Conservation (phyloP, 2,888 invertebrate species). For the Nowickia ferox region DNA sequence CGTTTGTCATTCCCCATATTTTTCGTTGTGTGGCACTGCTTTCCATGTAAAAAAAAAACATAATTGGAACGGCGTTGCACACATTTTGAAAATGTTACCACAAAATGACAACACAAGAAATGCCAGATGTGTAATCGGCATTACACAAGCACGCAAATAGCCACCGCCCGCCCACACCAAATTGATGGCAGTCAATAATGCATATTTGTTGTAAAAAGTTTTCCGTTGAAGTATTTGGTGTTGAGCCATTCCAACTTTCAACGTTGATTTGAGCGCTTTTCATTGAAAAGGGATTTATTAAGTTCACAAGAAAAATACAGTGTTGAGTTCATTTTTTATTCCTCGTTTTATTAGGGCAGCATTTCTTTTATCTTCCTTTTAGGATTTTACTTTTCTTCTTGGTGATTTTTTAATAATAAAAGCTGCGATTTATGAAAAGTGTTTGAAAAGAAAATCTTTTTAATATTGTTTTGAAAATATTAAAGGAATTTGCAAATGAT, state of each 20-base stretch:
- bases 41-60: no score
- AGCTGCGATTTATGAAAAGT: conserved; percentile 51
- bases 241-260: conserved; percentile 14
- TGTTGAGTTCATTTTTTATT: conserved; percentile 60
- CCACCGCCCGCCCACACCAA: conserved; percentile 1
- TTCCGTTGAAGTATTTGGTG: conserved; percentile 5
- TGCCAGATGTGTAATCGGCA: no score
- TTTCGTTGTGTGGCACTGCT: no score
- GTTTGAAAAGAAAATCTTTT: conserved; percentile 67
- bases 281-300: conserved; percentile 64
- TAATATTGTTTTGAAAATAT: conserved; percentile 30
- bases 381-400: conserved; percentile 19
- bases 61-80: no score
- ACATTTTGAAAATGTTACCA: no score
- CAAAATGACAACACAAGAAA: no score
- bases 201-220: conserved; percentile 42
- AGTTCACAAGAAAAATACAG: conserved; percentile 5
- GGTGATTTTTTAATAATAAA: conserved; percentile 25
- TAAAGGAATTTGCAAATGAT: conserved; percentile 11
- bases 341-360: conserved; percentile 43
- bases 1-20: no score
- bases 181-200: conserved; percentile 46
- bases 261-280: conserved; percentile 29
- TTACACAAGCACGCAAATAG: no score
- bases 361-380: conserved; percentile 17